These are phyloP conservation scores for Zaprionus camerounensis DNA, from an alignment of 1,140 invertebrate species.

Conservation along the genomic window DNA sequence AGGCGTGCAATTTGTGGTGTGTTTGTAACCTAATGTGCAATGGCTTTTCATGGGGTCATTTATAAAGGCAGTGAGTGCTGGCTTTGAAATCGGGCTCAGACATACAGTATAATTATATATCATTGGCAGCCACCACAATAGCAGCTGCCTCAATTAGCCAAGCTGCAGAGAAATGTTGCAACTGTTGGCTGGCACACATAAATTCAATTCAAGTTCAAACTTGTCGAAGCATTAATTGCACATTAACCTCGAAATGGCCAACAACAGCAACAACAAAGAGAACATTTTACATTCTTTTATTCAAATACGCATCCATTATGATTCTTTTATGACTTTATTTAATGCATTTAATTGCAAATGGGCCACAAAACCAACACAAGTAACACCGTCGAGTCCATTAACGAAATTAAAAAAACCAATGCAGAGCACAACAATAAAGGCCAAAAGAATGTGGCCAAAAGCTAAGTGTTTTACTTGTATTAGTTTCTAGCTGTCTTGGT, in stretches of 20 bases:
- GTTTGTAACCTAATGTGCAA: constrained; percentile 38
- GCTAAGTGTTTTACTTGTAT: not conserved
- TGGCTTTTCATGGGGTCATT: constrained; percentile 32
- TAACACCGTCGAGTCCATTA: constrained; percentile 57
- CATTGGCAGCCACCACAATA: constrained; percentile 38
- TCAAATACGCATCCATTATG: constrained; percentile 42
- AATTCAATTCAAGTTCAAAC: constrained; percentile 52
- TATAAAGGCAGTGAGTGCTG: constrained; percentile 25
- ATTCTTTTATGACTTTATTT: constrained; percentile 61
- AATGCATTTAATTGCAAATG: constrained; percentile 71
- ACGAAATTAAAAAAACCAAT: constrained; percentile 66
- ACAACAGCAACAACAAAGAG: not conserved
- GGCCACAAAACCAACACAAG: constrained; percentile 19
- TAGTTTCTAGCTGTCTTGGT: not conserved
- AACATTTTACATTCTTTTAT: constrained; percentile 40
- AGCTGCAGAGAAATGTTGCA: constrained; percentile 40
- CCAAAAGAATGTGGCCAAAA: constrained; percentile 36
- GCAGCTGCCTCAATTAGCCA: constrained; percentile 56
- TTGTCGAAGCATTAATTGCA: constrained; percentile 42
- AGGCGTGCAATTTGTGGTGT: constrained; percentile 60
- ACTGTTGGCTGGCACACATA: constrained; percentile 14
- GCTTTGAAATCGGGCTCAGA: constrained; percentile 31
- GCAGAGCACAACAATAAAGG: constrained; percentile 43
- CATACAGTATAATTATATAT: constrained; percentile 66
- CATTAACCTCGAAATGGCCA: constrained; percentile 66